These are phyloP conservation scores for Bovichtus variegatus DNA, from an alignment of 2,797 vertebrate genomes.

Conservation along the genomic window DNA sequence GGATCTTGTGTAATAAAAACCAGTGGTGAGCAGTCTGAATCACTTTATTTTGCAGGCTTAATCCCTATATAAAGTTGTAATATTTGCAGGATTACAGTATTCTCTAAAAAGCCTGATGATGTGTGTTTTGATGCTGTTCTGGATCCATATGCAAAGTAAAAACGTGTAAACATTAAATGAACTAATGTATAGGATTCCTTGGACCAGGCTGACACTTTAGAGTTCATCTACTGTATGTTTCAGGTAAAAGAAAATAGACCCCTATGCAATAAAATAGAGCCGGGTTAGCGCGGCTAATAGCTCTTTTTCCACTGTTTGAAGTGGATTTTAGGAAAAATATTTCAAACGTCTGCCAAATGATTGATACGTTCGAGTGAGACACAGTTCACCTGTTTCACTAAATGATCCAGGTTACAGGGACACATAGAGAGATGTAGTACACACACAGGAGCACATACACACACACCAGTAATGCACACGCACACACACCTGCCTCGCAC, in stretches of 20 bases:
- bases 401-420: constrained; percentile 3
- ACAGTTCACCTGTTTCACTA: background rate
- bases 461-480: background rate
- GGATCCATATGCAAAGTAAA: background rate
- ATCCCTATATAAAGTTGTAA: background rate
- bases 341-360: too few species aligned
- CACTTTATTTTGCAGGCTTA: background rate
- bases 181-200: background rate
- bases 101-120: background rate
- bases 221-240: background rate
- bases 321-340: too few species aligned
- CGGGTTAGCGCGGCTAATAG: too few species aligned
- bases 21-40: background rate
- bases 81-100: background rate
- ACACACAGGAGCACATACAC: constrained; percentile 5
- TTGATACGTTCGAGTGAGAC: too few species aligned
- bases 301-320: background rate
- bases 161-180: background rate
- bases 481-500: constrained; percentile 41
- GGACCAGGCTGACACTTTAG: background rate
- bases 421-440: background rate
- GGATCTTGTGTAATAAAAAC: background rate
- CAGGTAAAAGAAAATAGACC: constrained; percentile 3
- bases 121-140: background rate
- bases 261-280: background rate